These are phyloP conservation scores for Metacarcinus magister DNA, from an alignment of 2,888 invertebrate genomes.

Conservation along the genomic window DNA sequence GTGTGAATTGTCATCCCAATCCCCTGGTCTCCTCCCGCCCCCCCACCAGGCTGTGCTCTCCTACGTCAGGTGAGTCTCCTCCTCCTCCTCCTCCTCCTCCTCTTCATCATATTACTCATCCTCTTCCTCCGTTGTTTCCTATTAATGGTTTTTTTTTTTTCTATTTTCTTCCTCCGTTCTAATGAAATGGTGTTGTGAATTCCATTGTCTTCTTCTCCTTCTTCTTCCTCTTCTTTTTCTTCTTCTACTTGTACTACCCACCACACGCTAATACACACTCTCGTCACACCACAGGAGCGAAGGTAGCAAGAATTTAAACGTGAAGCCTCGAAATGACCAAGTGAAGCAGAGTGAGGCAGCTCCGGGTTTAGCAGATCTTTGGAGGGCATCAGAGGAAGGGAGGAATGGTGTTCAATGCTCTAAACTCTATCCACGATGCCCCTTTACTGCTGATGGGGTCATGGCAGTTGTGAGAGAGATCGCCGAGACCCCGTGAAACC, in stretches of 20 bases:
- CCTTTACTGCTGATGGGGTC: constrained; percentile 48
- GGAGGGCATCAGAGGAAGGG: constrained; percentile 16
- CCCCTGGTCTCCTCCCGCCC: constrained; percentile 19
- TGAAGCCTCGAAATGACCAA: background rate
- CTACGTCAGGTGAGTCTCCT: constrained; percentile 61
- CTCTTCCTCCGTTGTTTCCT: background rate
- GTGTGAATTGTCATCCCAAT: constrained; percentile 60
- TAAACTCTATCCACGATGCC: constrained; percentile 10
- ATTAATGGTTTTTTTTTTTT: too few species aligned
- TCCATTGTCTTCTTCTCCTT: background rate
- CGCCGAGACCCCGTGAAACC: background rate
- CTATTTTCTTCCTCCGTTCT: too few species aligned
- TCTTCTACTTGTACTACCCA: background rate
- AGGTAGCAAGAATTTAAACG: background rate
- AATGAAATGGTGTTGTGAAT: background rate
- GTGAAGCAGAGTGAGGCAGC: background rate
- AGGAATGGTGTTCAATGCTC: background rate
- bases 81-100: background rate
- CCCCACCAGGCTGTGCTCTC: constrained; percentile 56
- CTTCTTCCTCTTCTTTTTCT: background rate
- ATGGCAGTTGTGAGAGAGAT: constrained; percentile 8
- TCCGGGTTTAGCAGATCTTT: background rate
- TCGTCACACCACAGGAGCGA: background rate
- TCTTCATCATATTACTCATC: background rate
- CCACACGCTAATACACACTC: background rate